These are phyloP conservation scores for Perdix hodgsoniae DNA, from an alignment of 2,797 vertebrate genomes.

Conservation along the genomic window DNA sequence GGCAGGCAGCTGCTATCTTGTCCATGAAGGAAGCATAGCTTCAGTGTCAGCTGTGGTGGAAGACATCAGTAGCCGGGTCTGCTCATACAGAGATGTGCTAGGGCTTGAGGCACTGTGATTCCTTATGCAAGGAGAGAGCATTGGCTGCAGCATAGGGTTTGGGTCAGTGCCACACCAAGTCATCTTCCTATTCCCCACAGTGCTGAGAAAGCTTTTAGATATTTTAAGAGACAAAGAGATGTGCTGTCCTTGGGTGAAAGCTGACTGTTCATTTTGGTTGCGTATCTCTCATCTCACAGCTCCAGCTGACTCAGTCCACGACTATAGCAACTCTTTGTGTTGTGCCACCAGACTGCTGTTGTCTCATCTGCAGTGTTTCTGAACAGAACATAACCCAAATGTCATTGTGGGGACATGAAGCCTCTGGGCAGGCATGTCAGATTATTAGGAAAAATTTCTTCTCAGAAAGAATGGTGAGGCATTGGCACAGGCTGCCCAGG, in stretches of 20 bases:
- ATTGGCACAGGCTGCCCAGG: too few species aligned
- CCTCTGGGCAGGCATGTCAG: not conserved
- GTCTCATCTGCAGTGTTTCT: not conserved
- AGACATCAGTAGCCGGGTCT: not conserved
- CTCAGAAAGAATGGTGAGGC: too few species aligned
- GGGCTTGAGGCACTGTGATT: not conserved
- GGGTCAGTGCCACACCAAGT: not conserved
- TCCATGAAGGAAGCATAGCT: accelerated
- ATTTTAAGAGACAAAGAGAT: not conserved
- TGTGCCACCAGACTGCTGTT: not conserved
- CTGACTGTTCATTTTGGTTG: not conserved
- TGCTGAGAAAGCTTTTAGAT: not conserved
- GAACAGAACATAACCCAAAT: not conserved
- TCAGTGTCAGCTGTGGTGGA: accelerated
- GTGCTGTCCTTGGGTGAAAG: not conserved
- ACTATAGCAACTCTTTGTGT: not conserved
- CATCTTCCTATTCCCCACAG: not conserved
- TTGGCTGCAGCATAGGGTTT: not conserved
- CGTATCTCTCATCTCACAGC: not conserved
- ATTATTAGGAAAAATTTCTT: too few species aligned
- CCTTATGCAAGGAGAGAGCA: not conserved
- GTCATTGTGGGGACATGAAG: not conserved
- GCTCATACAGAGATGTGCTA: not conserved
- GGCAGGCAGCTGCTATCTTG: not conserved
- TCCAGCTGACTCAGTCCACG: not conserved